Evolutionary conservation across 1,140 invertebrate species (phyloP).

Genomic region (Drosophila pectinifera): DNA sequence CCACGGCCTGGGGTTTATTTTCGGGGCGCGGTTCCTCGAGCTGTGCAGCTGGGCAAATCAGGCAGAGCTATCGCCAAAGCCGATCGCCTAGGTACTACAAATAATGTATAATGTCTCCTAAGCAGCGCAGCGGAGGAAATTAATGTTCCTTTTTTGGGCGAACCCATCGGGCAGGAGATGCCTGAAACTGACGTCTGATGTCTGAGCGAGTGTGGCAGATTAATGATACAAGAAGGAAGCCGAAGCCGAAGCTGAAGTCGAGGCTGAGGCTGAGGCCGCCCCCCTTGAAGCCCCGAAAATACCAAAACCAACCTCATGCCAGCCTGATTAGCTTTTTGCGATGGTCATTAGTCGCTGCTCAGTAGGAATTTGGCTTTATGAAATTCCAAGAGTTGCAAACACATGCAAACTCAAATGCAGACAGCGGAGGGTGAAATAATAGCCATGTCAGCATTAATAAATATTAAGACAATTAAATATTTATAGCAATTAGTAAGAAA

Average conservation of each 20-base stretch:
- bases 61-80: constrained; percentile 63
- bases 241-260: background rate
- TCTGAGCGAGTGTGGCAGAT: constrained; percentile 72
- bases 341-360: constrained; percentile 77
- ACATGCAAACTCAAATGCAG: background rate
- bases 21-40: constrained; percentile 10
- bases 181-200: constrained; percentile 69
- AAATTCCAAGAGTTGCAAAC: constrained; percentile 47
- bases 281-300: constrained; percentile 4
- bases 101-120: constrained; percentile 56
- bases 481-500: background rate
- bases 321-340: constrained; percentile 70
- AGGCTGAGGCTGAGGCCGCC: constrained; percentile 1
- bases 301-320: constrained; percentile 31
- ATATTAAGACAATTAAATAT: background rate
- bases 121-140: constrained; percentile 65
- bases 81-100: constrained; percentile 60
- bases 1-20: too few species aligned
- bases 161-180: constrained; percentile 44
- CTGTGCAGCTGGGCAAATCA: constrained; percentile 49
- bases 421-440: background rate
- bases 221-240: constrained; percentile 60
- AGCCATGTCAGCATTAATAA: background rate
- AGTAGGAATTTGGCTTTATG: constrained; percentile 65
- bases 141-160: constrained; percentile 77